phyloP scores from a whole-genome alignment of 2,888 invertebrate species.

The Agrochola circellaris region DNA sequence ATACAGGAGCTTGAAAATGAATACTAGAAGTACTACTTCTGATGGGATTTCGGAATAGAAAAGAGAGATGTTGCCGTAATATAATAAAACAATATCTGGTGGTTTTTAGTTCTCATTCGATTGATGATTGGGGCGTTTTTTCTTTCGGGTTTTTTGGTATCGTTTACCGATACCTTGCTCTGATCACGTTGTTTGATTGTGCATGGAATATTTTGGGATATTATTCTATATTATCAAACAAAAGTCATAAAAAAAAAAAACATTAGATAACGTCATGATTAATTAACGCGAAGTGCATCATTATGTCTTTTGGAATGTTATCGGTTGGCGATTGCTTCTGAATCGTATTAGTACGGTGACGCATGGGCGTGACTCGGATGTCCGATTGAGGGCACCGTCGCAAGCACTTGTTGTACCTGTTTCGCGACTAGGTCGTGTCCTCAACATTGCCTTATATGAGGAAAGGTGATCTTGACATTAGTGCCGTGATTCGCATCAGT shows the following conservation, averaged over 20 bases:
- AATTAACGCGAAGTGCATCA: not conserved
- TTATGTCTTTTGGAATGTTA: slow-evolving; percentile 30
- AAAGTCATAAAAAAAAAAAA: slow-evolving; percentile 15
- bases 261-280: not conserved
- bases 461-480: slow-evolving; percentile 53
- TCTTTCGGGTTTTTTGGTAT: not conserved
- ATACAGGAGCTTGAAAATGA: slow-evolving; percentile 8
- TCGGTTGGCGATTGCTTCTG: slow-evolving; percentile 27
- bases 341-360: slow-evolving; percentile 1
- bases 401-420: slow-evolving; percentile 25
- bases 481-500: slow-evolving; percentile 46
- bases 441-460: slow-evolving; percentile 37
- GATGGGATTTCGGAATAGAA: not conserved
- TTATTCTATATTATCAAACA: not conserved
- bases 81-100: not conserved
- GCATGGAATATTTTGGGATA: not conserved
- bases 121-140: not conserved
- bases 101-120: not conserved
- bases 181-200: not conserved
- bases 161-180: not conserved
- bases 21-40: not conserved
- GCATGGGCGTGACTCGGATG: slow-evolving; percentile 17
- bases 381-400: slow-evolving; percentile 25
- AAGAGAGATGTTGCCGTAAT: not conserved
- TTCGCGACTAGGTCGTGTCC: slow-evolving; percentile 33